phyloP scores from a whole-genome alignment of 1,140 invertebrate genomes.

The Lucilia cuprina region DNA sequence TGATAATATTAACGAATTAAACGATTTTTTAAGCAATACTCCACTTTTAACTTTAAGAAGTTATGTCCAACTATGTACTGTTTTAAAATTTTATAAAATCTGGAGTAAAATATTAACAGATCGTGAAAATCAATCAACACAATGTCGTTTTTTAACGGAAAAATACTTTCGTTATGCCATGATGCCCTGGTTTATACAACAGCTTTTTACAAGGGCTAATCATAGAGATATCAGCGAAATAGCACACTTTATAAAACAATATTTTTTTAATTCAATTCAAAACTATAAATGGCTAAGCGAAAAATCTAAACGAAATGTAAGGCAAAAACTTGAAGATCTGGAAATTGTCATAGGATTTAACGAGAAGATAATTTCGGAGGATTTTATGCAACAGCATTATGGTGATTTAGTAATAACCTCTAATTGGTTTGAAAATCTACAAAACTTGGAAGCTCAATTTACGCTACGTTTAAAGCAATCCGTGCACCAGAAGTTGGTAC shows the following conservation, averaged over 20 bases:
- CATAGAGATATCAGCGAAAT: conserved; percentile 48
- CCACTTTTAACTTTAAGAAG: conserved; percentile 36
- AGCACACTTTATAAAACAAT: conserved; percentile 48
- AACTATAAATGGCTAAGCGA: conserved; percentile 55
- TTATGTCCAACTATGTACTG: conserved; percentile 45
- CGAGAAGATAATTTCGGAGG: conserved; percentile 48
- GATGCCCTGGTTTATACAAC: conserved; percentile 54
- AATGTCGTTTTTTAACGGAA: conserved; percentile 52
- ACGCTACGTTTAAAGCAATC: conserved; percentile 46
- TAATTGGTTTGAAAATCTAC: conserved; percentile 50
- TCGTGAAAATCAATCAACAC: neutral
- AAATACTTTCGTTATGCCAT: conserved; percentile 43
- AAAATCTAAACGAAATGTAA: conserved; percentile 50
- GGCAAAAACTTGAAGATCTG: conserved; percentile 53
- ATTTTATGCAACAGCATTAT: conserved; percentile 46
- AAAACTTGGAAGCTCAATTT: conserved; percentile 44
- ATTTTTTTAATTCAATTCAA: conserved; percentile 50
- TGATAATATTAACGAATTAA: conserved; percentile 44
- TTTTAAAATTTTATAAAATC: conserved; percentile 52
- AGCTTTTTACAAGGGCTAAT: conserved; percentile 47
- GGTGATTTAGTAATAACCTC: conserved; percentile 42
- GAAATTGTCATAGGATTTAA: conserved; percentile 54
- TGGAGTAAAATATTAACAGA: conserved; percentile 45
- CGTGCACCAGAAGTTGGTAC: conserved; percentile 52
- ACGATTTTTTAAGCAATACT: conserved; percentile 46